These are phyloP conservation scores for Listrodromus nycthemerus DNA, from an alignment of 2,888 invertebrate species.

Conservation along the genomic window DNA sequence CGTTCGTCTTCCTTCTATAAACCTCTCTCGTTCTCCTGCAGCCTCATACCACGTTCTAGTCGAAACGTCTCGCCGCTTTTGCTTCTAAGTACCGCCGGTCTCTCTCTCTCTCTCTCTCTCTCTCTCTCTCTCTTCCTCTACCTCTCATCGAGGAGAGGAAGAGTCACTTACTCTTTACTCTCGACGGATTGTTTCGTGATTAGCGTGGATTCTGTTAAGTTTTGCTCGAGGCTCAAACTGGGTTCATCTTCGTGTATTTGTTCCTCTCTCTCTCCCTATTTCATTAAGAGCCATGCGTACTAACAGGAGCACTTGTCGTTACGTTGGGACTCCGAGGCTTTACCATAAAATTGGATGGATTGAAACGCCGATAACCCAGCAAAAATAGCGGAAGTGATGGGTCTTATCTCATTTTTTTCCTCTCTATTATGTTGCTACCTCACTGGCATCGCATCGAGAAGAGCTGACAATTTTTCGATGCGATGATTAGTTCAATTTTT, in stretches of 20 bases:
- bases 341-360: not conserved
- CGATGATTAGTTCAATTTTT: not conserved
- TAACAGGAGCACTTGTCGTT: constrained; percentile 6
- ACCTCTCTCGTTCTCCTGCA: constrained; percentile 5
- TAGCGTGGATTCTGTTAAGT: not conserved
- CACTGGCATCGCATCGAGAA: not conserved
- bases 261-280: not conserved
- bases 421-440: not conserved
- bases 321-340: constrained; percentile 1
- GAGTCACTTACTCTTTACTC: constrained; percentile 5
- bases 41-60: constrained; percentile 13
- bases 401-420: not conserved
- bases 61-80: constrained; percentile 24
- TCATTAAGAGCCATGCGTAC: not conserved
- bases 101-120: not conserved
- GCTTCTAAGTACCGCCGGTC: not conserved
- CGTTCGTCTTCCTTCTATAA: constrained; percentile 47
- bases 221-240: not conserved
- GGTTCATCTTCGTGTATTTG: constrained; percentile 2
- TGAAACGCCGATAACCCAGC: not conserved
- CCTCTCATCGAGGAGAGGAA: not conserved
- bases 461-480: constrained; percentile 7
- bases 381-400: not conserved
- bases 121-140: not conserved
- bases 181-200: constrained; percentile 12